Percentiles rank a stretch among this genome's conserved stretches.
Evolutionary conservation across 2,113 vertebrate species (phyloP).

Genomic region (Solea senegalensis): DNA sequence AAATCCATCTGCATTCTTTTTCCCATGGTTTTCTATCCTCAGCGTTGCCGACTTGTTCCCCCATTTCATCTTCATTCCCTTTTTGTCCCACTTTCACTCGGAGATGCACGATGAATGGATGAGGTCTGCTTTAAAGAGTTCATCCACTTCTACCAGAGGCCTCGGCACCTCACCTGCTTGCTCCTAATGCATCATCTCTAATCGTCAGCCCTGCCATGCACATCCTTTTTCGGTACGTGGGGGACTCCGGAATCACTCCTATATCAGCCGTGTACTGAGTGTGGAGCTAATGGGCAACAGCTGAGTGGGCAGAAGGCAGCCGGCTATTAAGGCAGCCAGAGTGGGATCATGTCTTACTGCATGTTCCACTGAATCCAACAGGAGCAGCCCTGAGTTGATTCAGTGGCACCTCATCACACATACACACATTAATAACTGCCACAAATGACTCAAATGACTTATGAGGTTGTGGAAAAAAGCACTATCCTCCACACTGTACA

Average conservation of each 20-base stretch:
- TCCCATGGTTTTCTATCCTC: not conserved
- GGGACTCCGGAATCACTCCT: conserved; percentile 14
- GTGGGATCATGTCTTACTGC: conserved; percentile 26
- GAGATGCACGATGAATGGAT: conserved; percentile 25
- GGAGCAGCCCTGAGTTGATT: conserved; percentile 47
- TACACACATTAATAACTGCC: conserved; percentile 66
- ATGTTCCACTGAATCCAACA: conserved; percentile 28
- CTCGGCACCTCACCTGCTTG: conserved; percentile 36
- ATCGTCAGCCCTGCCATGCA: conserved; percentile 25
- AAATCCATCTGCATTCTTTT: too few species aligned
- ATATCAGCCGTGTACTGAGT: conserved; percentile 39
- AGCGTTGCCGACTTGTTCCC: not conserved
- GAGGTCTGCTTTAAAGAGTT: conserved; percentile 16
- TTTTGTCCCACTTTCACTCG: not conserved
- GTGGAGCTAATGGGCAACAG: conserved; percentile 47
- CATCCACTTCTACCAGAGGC: conserved; percentile 17
- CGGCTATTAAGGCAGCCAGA: conserved; percentile 13
- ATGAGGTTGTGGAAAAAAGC: conserved; percentile 51
- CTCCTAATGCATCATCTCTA: conserved; percentile 42
- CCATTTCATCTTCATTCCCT: not conserved
- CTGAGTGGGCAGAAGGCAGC: conserved; percentile 28
- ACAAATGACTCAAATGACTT: conserved; percentile 58
- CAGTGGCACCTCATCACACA: conserved; percentile 54
- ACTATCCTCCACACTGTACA: conserved; percentile 53
- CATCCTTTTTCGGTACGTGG: conserved; percentile 12